Conservation (phyloP, 1,140 invertebrate genomes). For the Lamellibrachia luymesi region DNA sequence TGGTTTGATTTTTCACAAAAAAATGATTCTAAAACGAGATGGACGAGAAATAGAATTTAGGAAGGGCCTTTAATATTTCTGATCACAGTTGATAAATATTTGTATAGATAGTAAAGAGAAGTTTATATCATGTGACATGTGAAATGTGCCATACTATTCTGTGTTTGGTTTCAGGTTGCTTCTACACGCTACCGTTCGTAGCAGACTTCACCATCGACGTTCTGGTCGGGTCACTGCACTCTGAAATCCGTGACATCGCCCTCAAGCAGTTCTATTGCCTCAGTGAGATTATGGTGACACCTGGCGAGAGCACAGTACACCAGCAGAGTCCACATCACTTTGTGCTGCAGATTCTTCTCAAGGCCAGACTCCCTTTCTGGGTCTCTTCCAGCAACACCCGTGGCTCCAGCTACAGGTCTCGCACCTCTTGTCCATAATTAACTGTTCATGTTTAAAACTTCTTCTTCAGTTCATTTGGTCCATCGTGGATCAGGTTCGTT, state of each 20-base stretch:
- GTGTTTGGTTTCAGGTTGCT: constrained; percentile 48
- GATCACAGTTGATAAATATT: no score
- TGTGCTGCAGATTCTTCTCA: constrained; percentile 57
- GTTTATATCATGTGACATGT: no score
- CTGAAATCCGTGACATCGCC: constrained; percentile 56
- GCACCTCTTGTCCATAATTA: neutral
- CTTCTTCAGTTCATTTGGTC: no score
- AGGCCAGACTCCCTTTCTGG: constrained; percentile 63
- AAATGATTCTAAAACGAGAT: no score
- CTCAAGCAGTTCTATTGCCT: constrained; percentile 58
- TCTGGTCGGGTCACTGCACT: constrained; percentile 58
- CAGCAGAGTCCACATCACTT: constrained; percentile 52
- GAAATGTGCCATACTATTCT: neutral
- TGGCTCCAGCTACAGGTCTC: constrained; percentile 57
- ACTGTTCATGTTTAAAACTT: neutral
- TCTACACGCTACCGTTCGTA: constrained; percentile 57
- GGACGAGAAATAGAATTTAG: no score
- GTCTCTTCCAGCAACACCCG: constrained; percentile 58
- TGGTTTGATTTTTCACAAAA: no score
- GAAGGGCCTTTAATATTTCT: no score
- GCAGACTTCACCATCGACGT: constrained; percentile 62
- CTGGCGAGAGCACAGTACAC: constrained; percentile 27
- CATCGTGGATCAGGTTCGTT: no score
- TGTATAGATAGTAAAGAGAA: no score
- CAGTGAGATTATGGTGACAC: constrained; percentile 42